phyloP scores from a whole-genome alignment of 2,888 invertebrate species.

The Cecidostiba fungosa region DNA sequence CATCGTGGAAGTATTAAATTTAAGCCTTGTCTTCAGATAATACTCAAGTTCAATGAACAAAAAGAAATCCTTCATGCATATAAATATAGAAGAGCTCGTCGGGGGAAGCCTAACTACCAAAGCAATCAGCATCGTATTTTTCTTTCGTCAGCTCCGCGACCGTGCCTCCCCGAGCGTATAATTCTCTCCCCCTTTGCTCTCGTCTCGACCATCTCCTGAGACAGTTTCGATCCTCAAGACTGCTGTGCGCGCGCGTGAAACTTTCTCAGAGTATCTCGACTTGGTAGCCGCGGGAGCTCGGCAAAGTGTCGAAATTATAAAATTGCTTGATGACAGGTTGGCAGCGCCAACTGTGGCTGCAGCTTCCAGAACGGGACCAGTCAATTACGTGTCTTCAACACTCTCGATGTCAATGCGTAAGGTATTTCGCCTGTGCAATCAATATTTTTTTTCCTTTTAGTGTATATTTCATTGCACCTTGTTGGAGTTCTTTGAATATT shows the following conservation, averaged over 20 bases:
- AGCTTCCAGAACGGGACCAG: not conserved
- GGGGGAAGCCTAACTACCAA: not conserved
- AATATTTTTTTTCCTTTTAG: not conserved
- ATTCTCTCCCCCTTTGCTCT: not conserved
- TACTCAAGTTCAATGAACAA: not conserved
- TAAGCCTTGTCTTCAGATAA: not conserved
- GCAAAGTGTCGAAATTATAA: slow-evolving; percentile 73
- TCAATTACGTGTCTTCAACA: not conserved
- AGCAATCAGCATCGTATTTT: slow-evolving; percentile 19
- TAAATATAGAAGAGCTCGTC: not conserved
- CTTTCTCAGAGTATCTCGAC: slow-evolving; percentile 10
- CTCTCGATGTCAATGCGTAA: slow-evolving; percentile 2
- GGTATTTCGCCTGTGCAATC: not conserved
- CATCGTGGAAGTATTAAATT: no score
- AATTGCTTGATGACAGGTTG: slow-evolving; percentile 73
- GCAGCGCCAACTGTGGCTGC: not conserved
- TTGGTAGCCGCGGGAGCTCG: not conserved
- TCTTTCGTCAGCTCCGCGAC: not conserved
- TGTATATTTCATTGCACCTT: not conserved
- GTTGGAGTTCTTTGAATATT: not conserved
- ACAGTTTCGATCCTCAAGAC: not conserved
- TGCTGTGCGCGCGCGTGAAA: not conserved
- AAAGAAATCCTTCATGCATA: not conserved
- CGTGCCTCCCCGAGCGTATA: not conserved
- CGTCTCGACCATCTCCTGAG: not conserved